These are phyloP conservation scores for Corythornis cristatus DNA, from an alignment of 2,113 vertebrate species.

Conservation along the genomic window DNA sequence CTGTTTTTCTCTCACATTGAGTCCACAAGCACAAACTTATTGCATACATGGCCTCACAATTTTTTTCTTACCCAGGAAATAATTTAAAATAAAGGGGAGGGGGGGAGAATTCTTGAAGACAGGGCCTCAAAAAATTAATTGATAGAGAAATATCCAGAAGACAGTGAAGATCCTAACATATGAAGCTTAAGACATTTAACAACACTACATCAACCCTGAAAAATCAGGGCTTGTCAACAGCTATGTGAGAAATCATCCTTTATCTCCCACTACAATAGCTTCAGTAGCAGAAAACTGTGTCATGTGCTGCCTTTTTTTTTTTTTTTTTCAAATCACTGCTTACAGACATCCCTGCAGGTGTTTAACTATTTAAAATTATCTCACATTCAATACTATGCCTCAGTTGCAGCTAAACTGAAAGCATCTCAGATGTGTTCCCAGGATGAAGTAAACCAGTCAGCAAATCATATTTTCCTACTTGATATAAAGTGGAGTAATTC, in stretches of 20 bases:
- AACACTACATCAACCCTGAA: background rate
- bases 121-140: background rate
- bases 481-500: background rate
- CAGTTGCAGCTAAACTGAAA: background rate
- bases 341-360: background rate
- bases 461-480: background rate
- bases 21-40: background rate
- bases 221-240: background rate
- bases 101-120: background rate
- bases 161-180: background rate
- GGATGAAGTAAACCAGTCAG: background rate
- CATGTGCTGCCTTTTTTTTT: background rate
- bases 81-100: too few relatives aligned
- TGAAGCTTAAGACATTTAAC: background rate
- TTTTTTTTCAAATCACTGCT: background rate
- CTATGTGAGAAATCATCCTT: background rate
- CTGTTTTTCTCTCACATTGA: background rate
- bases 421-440: background rate
- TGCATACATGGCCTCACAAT: background rate
- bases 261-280: background rate
- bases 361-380: conserved; percentile 5
- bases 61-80: background rate
- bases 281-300: background rate
- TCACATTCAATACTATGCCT: background rate
- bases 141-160: background rate